Percentiles rank a stretch among this genome's conserved stretches.
Evolutionary conservation across 2,113 vertebrate species (phyloP).

Genomic region (Bos taurus): DNA sequence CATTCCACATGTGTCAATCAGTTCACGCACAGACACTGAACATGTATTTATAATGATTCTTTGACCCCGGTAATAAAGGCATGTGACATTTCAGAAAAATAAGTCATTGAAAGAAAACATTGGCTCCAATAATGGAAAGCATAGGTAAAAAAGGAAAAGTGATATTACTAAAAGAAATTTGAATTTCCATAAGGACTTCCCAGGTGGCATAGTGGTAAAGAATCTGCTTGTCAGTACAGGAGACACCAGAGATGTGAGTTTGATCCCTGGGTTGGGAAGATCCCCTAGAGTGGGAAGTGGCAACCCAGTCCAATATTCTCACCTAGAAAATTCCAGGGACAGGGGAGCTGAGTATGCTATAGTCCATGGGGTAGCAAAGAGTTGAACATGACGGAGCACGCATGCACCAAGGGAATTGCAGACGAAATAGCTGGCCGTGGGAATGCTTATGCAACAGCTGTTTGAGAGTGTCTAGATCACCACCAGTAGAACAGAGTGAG

Average conservation of each 20-base stretch:
- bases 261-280: background rate
- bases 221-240: background rate
- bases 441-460: background rate
- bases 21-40: background rate
- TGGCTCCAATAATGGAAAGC: background rate
- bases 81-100: background rate
- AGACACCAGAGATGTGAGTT: background rate
- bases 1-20: background rate
- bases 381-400: background rate
- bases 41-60: background rate
- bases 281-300: background rate
- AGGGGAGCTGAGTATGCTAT: fast-evolving
- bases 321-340: background rate
- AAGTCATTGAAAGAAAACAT: background rate
- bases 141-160: background rate
- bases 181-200: background rate
- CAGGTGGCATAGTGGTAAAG: background rate
- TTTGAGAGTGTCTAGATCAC: background rate
- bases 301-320: background rate
- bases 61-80: background rate
- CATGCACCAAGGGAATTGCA: background rate
- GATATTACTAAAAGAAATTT: background rate
- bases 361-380: background rate
- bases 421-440: background rate
- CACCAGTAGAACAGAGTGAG: background rate